phyloP scores from a whole-genome alignment of 2,113 vertebrate genomes.

The Coryphaenoides rupestris region DNA sequence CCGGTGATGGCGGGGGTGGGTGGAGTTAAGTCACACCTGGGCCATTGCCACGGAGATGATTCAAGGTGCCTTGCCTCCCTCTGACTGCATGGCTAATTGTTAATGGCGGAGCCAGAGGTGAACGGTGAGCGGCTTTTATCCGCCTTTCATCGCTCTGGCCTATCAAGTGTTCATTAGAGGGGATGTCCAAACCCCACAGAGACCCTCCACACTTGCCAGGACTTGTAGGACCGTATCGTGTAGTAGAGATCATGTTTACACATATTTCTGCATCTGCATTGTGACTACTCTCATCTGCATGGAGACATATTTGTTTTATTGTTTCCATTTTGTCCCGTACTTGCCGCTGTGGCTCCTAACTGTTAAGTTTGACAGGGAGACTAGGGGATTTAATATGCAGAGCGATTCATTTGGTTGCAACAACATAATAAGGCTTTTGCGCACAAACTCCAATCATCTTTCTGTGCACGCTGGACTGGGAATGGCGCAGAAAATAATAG shows the following conservation, averaged over 20 bases:
- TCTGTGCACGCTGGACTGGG: not conserved
- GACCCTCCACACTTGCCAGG: constrained; percentile 10
- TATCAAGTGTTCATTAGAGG: constrained; percentile 56
- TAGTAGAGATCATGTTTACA: too few relatives aligned
- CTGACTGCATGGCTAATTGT: constrained; percentile 32
- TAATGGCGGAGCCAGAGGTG: constrained; percentile 63
- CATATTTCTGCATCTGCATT: too few relatives aligned
- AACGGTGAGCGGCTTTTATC: constrained; percentile 62
- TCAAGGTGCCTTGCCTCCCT: constrained; percentile 19
- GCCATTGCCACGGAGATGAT: not conserved
- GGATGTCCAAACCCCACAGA: constrained; percentile 47
- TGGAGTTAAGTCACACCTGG: not conserved
- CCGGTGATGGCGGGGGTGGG: too few relatives aligned
- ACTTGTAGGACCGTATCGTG: too few relatives aligned
- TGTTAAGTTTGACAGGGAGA: too few relatives aligned
- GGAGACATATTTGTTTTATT: too few relatives aligned
- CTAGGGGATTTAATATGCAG: not conserved
- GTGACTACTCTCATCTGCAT: too few relatives aligned
- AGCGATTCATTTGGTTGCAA: not conserved
- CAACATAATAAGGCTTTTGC: not conserved
- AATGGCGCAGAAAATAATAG: not conserved
- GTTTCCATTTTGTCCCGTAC: too few relatives aligned
- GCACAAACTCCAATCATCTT: not conserved
- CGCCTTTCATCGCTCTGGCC: constrained; percentile 32
- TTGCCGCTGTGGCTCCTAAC: too few relatives aligned